A percentile compares a stretch with the other conserved stretches of the same genome.
phyloP scores from a whole-genome alignment of 1,140 invertebrate species.

The Lanistes nyassanus region DNA sequence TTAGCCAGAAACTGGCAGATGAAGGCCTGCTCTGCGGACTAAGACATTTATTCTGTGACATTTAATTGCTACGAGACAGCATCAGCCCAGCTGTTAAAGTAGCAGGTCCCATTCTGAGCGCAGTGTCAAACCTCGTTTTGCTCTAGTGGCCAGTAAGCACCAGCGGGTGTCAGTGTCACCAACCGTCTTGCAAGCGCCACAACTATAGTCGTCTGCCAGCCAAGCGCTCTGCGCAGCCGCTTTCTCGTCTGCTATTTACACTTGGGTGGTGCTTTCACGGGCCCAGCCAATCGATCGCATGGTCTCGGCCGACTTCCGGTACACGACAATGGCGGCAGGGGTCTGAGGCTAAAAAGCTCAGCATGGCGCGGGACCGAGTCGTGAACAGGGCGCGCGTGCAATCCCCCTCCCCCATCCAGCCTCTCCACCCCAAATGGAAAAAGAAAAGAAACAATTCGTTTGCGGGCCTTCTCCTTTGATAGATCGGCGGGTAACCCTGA shows the following conservation, averaged over 20 bases:
- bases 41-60: no score
- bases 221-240: neutral
- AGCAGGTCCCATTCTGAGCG: no score
- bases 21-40: no score
- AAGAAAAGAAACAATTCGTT: neutral
- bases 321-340: conserved; percentile 12
- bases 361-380: neutral
- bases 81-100: no score
- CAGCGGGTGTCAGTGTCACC: no score
- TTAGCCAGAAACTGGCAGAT: no score
- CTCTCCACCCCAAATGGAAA: neutral
- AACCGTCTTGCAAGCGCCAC: neutral
- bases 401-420: neutral
- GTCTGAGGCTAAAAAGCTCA: neutral
- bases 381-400: neutral
- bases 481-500: no score
- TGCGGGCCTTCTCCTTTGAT: neutral
- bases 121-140: no score
- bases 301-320: conserved; percentile 15
- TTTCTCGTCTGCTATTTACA: conserved; percentile 19
- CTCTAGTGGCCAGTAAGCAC: no score
- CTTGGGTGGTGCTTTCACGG: conserved; percentile 3
- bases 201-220: neutral
- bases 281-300: conserved; percentile 4
- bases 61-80: no score